Evolutionary conservation across 2,113 vertebrate genomes (phyloP), one percentile per base, ranked within the genome.

Genomic region (Pandion haliaetus): DNA sequence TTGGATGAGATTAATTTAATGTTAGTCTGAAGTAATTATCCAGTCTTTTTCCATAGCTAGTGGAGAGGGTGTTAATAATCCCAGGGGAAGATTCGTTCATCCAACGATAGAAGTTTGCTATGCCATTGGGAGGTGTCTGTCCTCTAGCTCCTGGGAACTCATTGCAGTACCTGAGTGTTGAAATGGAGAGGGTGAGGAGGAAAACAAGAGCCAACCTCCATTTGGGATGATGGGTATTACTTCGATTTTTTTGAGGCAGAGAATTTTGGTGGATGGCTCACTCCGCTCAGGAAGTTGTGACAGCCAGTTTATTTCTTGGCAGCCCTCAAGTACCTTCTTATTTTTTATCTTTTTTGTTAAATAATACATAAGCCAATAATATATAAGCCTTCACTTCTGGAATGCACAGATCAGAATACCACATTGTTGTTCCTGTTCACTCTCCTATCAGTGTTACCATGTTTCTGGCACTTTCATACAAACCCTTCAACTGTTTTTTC

Each of bases 111-210:
- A 72, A 25, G 8, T 23, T 86, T 85, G 32, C 49, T 47, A 0
- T 80, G 26, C 19, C 15, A 6, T 1, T 87, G 54, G 26, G 49
- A 40, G 14, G 0, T 57, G 21, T 69, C 25, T 5, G 4, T 82
- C 31, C 18, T 49, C 6, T 44, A 31, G 17, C 45, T 69, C 34
- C 21, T 0, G 0, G 29, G 54, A 88, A 2, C 40, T 72, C 38
- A 5, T 10, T 85, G 36, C 5, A 58, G 23, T 63, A 47, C 32
- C 44, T 0, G 6, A 45, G 65, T 1, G 0, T 2, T 50, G 47
- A 67, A 42, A 44, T 54, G 10, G 25, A 44, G 65, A 47, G 42
- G 10, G 2, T 62, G 69, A 90, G 47, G 38, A 57, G 26, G 26
- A 38, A 57, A 69, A 49, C 38, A 49, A 74, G 32, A 65, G 23